phyloP scores from a whole-genome alignment of 2,113 vertebrate genomes.

The Macrotis lagotis region DNA sequence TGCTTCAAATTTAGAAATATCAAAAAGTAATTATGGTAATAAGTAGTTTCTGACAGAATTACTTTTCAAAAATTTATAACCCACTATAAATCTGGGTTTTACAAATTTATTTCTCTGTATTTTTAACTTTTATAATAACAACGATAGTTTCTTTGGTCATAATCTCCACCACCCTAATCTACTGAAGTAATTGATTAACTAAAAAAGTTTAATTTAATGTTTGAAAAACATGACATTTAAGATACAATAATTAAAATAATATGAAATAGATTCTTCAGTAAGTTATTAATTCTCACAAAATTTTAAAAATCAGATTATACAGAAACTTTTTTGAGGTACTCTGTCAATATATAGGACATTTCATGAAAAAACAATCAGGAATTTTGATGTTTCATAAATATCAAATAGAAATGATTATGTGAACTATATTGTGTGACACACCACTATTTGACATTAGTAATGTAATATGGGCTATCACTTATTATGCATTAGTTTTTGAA shows the following conservation, averaged over 20 bases:
- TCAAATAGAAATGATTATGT: background rate
- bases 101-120: background rate
- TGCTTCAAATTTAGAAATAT: background rate
- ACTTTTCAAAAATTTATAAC: background rate
- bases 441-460: background rate
- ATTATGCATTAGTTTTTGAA: background rate
- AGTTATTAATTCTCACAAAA: constrained; percentile 17
- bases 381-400: background rate
- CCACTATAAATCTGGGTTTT: background rate
- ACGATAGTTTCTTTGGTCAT: constrained; percentile 33
- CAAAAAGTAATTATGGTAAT: constrained; percentile 30
- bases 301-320: constrained; percentile 26
- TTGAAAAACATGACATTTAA: constrained; percentile 36
- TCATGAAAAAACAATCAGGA: constrained; percentile 23
- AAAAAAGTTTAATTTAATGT: background rate
- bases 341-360: background rate
- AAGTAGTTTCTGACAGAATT: constrained; percentile 19
- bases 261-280: background rate
- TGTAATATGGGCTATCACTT: background rate
- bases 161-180: constrained; percentile 10
- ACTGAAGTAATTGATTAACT: background rate
- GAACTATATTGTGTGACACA: background rate
- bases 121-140: constrained; percentile 30
- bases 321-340: background rate
- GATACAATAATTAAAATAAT: background rate